These are phyloP conservation scores for Lycodopsis pacificus DNA, from an alignment of 2,797 vertebrate species.

Conservation along the genomic window DNA sequence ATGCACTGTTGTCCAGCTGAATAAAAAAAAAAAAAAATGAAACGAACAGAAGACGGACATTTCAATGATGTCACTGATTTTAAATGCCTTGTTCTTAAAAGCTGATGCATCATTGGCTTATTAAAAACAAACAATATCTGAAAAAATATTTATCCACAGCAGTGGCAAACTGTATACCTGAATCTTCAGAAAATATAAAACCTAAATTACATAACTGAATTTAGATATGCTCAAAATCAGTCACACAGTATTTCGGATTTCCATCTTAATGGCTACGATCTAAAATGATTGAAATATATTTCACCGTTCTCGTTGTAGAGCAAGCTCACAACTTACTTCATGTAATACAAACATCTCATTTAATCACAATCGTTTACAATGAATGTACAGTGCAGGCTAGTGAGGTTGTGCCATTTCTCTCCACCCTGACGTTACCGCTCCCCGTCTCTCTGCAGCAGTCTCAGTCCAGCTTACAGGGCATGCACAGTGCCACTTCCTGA, in stretches of 20 bases:
- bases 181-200: conserved; percentile 68
- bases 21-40: background rate
- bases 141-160: conserved; percentile 26
- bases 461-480: conserved; percentile 50
- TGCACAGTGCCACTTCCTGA: conserved; percentile 59
- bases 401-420: conserved; percentile 43
- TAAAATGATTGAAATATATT: conserved; percentile 52
- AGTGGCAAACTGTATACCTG: conserved; percentile 47
- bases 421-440: conserved; percentile 17
- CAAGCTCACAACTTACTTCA: conserved; percentile 29
- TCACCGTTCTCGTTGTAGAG: conserved; percentile 14
- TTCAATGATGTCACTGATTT: conserved; percentile 27
- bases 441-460: conserved; percentile 37
- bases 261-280: conserved; percentile 39
- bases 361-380: conserved; percentile 60
- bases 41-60: conserved; percentile 8
- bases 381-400: conserved; percentile 64
- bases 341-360: conserved; percentile 65
- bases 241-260: conserved; percentile 44
- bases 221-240: conserved; percentile 56
- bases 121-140: conserved; percentile 21
- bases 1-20: conserved; percentile 45
- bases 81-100: conserved; percentile 35
- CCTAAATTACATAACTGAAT: conserved; percentile 71
- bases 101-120: conserved; percentile 35